Percentiles rank a stretch among this genome's conserved stretches.
phyloP scores from a whole-genome alignment of 2,113 vertebrate genomes.

The Apteryx owenii region DNA sequence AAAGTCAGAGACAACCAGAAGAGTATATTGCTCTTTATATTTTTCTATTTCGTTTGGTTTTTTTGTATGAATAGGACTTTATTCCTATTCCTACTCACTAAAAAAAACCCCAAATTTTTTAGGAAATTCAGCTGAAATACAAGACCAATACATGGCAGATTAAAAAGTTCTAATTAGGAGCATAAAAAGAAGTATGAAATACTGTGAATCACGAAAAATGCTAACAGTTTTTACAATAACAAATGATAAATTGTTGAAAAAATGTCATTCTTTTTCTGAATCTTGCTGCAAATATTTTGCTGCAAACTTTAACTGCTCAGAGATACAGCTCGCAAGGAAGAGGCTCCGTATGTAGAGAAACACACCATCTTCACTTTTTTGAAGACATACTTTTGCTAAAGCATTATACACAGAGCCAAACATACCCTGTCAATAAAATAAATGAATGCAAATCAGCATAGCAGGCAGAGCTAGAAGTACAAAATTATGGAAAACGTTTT shows the following conservation, averaged over 20 bases:
- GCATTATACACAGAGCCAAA: background rate
- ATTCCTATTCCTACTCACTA: background rate
- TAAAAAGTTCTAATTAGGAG: background rate
- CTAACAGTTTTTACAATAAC: background rate
- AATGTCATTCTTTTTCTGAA: background rate
- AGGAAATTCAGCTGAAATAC: background rate
- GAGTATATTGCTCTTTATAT: background rate
- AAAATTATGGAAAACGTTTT: background rate
- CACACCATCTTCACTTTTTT: background rate
- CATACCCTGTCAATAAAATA: background rate
- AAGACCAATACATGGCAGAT: background rate
- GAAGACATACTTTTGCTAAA: background rate
- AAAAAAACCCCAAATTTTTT: background rate
- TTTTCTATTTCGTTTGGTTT: background rate
- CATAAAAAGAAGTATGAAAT: background rate
- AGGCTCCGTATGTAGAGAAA: background rate
- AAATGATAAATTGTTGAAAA: background rate
- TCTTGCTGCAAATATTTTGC: background rate
- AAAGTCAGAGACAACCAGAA: background rate
- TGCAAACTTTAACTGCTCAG: background rate
- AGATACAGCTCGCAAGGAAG: background rate
- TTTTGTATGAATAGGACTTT: background rate
- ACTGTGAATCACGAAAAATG: background rate
- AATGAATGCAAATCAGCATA: background rate
- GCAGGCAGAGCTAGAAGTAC: background rate